Base-by-base conservation (phyloP, 2,888 invertebrate species). In the Pristionchus fissidentatus region DNA sequence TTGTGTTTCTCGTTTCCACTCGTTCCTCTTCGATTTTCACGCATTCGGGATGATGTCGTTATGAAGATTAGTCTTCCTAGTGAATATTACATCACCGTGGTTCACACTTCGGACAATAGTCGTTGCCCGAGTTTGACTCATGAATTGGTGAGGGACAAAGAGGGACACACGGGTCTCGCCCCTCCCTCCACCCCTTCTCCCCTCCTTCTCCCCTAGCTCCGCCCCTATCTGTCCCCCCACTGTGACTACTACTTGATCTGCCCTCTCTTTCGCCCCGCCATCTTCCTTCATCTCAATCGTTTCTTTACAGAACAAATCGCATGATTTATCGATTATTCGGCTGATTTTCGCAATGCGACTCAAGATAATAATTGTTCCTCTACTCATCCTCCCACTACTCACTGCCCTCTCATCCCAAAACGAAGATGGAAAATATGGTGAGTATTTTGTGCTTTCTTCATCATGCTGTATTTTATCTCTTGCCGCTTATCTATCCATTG, bases 281-380 rank as follows among this genome's bases (percentile, higher is more conserved):
- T 10, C 62, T 62, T 46, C 46, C 26, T 75, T 29, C 75, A 75
- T 75, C 75, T 75, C 43, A 75, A 75, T 41, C 75, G 43, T 75
- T 75, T 75, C 75, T 35, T 75, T 75, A 38, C 75, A 75, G 75
- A 75, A 75, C 15, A 75, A 75, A 46, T 75, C 75, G 75, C 46
- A 75, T 75, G 75, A 75, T 75, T 75, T 46, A 75, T 75, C 75
- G 75, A 75, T 75, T 29, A 46, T 75, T 46, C 29, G 75, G 75
- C 19, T 75, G 75, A 75, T 75, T 29, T 75, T 75, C 75, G 46
- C 46, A 38, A 75, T 75, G 75, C 75, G 75, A 75, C 46, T 75
- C 75, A 75, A 75, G 43, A 43, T 8, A 43, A n/a, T 75, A 15
- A 35, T 75, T 7, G 43, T 75, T 46, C 46, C 46, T 26, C 43